These are phyloP conservation scores for Podotricha telesiphe DNA, from an alignment of 2,888 invertebrate genomes.

Conservation along the genomic window DNA sequence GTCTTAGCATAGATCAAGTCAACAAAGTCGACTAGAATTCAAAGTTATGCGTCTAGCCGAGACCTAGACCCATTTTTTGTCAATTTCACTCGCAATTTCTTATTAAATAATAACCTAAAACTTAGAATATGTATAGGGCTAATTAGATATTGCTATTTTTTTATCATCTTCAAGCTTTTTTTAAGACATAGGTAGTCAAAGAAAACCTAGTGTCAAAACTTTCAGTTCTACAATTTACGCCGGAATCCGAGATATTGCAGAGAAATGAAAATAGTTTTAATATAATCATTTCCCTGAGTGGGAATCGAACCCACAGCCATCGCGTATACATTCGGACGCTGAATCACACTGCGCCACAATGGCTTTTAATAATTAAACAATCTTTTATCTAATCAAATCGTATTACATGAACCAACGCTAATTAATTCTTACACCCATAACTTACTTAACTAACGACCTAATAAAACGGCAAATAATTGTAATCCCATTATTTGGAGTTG, in stretches of 20 bases:
- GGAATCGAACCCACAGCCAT: no score
- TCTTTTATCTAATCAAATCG: constrained; percentile 29
- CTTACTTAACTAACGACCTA: constrained; percentile 55
- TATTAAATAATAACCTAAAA: no score
- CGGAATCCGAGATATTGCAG: no score
- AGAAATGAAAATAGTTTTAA: no score
- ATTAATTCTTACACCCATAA: constrained; percentile 37
- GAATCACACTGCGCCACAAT: background rate
- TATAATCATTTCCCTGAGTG: no score
- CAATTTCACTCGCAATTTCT: background rate
- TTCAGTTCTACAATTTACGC: no score
- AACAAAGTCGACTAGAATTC: background rate
- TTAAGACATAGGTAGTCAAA: no score
- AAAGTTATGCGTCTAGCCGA: constrained; percentile 8
- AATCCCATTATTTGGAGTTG: constrained; percentile 62
- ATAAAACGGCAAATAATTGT: constrained; percentile 68
- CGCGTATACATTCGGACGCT: no score
- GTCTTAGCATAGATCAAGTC: background rate
- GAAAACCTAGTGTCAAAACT: no score
- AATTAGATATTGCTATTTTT: background rate
- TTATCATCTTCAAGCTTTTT: no score
- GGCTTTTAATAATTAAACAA: background rate
- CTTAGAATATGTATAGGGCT: background rate
- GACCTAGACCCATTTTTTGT: background rate
- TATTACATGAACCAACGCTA: constrained; percentile 18